Percentiles rank a stretch among this genome's conserved stretches.
Evolutionary conservation across 2,888 invertebrate species (phyloP).

Genomic region (Rhynchonema sp.): DNA sequence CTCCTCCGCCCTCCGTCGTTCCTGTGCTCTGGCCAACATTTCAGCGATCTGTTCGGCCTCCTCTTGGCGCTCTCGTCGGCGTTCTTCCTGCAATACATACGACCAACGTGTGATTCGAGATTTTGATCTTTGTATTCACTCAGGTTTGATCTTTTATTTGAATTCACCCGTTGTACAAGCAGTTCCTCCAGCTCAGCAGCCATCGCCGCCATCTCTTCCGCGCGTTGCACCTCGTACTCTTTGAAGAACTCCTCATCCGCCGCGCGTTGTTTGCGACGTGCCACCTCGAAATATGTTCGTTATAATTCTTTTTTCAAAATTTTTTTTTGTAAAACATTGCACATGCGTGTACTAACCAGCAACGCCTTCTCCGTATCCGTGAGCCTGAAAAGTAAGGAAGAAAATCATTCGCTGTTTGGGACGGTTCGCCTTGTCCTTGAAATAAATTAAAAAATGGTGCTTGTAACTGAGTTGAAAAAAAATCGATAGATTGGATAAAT

Average conservation of each 20-base stretch:
- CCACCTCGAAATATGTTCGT: not conserved
- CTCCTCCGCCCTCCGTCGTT: not conserved
- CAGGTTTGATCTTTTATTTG: no score
- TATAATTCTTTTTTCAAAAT: not conserved
- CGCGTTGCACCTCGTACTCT: not conserved
- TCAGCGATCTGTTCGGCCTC: not conserved
- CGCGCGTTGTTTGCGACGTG: not conserved
- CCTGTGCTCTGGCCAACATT: not conserved
- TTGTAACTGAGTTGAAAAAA: no score
- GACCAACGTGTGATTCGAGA: no score
- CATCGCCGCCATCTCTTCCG: not conserved
- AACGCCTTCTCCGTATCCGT: not conserved
- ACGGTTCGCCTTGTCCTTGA: no score
- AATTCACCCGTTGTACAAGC: not conserved
- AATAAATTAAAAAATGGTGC: no score
- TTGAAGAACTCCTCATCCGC: not conserved
- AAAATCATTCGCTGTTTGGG: no score
- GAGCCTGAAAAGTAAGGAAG: not conserved
- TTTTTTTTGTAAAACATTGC: not conserved
- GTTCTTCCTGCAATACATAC: not conserved
- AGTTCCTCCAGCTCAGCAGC: not conserved
- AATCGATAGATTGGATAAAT: no score
- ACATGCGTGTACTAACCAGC: not conserved
- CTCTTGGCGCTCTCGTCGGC: not conserved
- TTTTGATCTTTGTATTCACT: no score